phyloP scores from a whole-genome alignment of 2,888 invertebrate species.

The Heliconius aoede region DNA sequence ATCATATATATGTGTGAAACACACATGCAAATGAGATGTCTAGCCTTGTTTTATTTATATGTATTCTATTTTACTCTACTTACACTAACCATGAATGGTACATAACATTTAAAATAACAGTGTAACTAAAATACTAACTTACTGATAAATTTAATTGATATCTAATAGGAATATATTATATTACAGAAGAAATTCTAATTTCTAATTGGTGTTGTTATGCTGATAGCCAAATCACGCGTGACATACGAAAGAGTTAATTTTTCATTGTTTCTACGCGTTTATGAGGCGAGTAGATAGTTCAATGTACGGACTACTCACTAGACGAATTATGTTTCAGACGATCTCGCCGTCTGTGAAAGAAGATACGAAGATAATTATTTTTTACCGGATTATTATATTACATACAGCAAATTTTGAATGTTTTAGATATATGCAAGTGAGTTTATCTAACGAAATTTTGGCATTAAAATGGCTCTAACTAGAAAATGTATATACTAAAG shows the following conservation, averaged over 20 bases:
- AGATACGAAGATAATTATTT: constrained; percentile 18
- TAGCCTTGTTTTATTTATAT: not conserved
- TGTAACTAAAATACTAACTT: too few relatives aligned
- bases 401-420: not conserved
- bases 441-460: not conserved
- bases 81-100: not conserved
- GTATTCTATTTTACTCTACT: not conserved
- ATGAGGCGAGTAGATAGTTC: constrained; percentile 25
- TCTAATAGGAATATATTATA: not conserved
- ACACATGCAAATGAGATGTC: not conserved
- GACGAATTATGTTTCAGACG: constrained; percentile 33
- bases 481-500: not conserved
- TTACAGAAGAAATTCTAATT: not conserved
- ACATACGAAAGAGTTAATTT: not conserved
- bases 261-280: constrained; percentile 12
- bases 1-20: too few relatives aligned
- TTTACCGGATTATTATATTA: not conserved
- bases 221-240: constrained; percentile 6
- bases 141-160: not conserved
- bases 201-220: too few relatives aligned
- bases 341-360: constrained; percentile 21
- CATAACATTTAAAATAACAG: not conserved
- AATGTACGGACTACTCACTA: constrained; percentile 27
- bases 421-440: not conserved
- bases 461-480: not conserved